Conservation (phyloP, 2,888 invertebrate species). For the Drosophila phalerata region DNA sequence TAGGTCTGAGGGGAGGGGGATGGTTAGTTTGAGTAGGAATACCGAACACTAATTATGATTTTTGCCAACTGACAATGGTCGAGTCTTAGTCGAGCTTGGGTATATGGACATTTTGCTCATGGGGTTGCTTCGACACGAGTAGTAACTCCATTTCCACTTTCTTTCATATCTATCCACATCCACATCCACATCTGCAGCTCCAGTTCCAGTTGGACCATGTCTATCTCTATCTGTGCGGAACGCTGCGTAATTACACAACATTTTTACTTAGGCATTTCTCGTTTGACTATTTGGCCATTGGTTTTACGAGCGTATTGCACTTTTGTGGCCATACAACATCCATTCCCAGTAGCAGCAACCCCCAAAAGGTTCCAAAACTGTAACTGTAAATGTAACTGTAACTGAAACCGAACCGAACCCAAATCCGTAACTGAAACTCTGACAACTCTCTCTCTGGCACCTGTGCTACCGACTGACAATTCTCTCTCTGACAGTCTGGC, state of each 20-base stretch:
- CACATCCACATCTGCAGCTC: slow-evolving; percentile 12
- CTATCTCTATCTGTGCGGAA: slow-evolving; percentile 77
- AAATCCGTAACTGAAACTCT: slow-evolving; percentile 38
- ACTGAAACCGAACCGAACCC: slow-evolving; percentile 32
- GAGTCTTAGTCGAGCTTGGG: slow-evolving; percentile 34
- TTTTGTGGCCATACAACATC: slow-evolving; percentile 70
- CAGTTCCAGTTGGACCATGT: slow-evolving; percentile 42
- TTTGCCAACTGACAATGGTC: slow-evolving; percentile 72
- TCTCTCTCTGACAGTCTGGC: slow-evolving; percentile 31
- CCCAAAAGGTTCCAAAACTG: slow-evolving; percentile 32
- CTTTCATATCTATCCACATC: neutral
- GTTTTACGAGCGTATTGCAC: slow-evolving; percentile 81
- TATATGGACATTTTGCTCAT: slow-evolving; percentile 30
- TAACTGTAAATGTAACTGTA: slow-evolving; percentile 12
- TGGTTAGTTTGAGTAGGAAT: slow-evolving; percentile 18
- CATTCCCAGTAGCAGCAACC: slow-evolving; percentile 43
- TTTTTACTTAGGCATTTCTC: slow-evolving; percentile 75
- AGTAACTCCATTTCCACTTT: slow-evolving; percentile 3
- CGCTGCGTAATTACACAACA: slow-evolving; percentile 77
- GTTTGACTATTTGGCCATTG: slow-evolving; percentile 75
- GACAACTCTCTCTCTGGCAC: slow-evolving; percentile 38
- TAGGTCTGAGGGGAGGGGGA: neutral
- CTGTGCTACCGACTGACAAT: slow-evolving; percentile 46
- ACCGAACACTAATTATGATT: slow-evolving; percentile 76
- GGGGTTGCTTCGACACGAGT: slow-evolving; percentile 29